These are phyloP conservation scores for Felis catus DNA, from an alignment of 2,113 vertebrate species.

Conservation along the genomic window DNA sequence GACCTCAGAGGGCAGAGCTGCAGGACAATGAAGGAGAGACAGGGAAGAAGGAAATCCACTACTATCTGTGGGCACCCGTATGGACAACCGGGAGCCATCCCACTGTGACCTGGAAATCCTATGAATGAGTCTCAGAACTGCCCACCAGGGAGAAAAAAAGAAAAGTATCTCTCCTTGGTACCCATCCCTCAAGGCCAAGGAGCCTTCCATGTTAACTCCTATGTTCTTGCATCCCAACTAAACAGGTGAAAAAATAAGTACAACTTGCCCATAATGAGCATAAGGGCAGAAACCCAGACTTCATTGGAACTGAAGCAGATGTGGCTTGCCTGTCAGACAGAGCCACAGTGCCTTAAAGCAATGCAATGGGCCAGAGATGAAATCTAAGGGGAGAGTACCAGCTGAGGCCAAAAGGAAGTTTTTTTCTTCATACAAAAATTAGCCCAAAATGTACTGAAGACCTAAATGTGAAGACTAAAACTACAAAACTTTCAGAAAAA, in stretches of 20 bases:
- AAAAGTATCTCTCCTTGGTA: neutral
- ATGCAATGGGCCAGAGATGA: neutral
- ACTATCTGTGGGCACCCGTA: neutral
- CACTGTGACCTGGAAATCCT: neutral
- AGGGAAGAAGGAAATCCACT: neutral
- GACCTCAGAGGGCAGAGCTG: neutral
- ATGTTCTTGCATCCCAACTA: neutral
- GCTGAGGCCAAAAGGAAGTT: neutral
- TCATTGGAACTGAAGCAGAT: neutral
- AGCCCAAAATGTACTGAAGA: neutral
- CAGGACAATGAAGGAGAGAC: neutral
- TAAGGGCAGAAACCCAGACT: neutral
- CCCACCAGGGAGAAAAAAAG: neutral
- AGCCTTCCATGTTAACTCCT: neutral
- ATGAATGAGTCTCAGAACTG: neutral
- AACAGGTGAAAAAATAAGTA: neutral
- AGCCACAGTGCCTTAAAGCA: neutral
- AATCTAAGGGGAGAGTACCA: neutral
- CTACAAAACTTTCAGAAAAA: neutral
- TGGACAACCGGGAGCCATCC: neutral
- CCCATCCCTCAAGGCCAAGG: neutral
- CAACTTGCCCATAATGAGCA: neutral
- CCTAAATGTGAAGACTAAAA: neutral
- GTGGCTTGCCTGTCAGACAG: neutral
- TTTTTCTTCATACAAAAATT: neutral